Evolutionary conservation across 2,888 invertebrate species (phyloP).

Genomic region (Bellardia pandia): DNA sequence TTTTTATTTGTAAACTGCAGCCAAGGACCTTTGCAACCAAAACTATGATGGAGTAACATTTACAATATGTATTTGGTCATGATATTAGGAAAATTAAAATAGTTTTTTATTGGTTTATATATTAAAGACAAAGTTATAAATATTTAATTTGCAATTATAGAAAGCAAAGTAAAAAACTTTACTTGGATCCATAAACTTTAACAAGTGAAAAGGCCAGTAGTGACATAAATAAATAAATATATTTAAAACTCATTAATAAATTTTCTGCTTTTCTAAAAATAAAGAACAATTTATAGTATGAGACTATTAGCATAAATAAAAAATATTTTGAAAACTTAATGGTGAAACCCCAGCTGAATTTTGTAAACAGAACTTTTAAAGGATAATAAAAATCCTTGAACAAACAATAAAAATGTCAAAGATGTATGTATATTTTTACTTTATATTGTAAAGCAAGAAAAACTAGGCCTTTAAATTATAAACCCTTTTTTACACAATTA

Average conservation of each 20-base stretch:
- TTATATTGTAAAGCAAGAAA: not conserved
- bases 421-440: conserved; percentile 1
- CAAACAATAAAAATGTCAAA: conserved; percentile 18
- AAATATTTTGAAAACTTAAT: too few species aligned
- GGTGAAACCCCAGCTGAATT: too few species aligned
- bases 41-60: not conserved
- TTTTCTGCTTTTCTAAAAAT: too few species aligned
- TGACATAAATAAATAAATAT: not conserved
- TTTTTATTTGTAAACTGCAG: not conserved
- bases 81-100: conserved; percentile 4
- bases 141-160: not conserved
- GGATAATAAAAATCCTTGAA: conserved; percentile 10
- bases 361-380: not conserved
- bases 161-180: not conserved
- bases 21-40: not conserved
- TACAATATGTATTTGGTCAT: conserved; percentile 8
- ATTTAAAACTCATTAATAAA: not conserved
- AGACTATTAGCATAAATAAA: too few species aligned
- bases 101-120: conserved; percentile 13
- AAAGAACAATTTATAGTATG: too few species aligned
- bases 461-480: not conserved
- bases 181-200: not conserved
- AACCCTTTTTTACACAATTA: not conserved
- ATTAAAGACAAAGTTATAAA: not conserved
- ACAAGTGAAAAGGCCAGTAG: not conserved